Percentiles rank a stretch among this genome's conserved stretches.
Conservation (phyloP, 2,888 invertebrate species). For the Agrochola lychnidis region DNA sequence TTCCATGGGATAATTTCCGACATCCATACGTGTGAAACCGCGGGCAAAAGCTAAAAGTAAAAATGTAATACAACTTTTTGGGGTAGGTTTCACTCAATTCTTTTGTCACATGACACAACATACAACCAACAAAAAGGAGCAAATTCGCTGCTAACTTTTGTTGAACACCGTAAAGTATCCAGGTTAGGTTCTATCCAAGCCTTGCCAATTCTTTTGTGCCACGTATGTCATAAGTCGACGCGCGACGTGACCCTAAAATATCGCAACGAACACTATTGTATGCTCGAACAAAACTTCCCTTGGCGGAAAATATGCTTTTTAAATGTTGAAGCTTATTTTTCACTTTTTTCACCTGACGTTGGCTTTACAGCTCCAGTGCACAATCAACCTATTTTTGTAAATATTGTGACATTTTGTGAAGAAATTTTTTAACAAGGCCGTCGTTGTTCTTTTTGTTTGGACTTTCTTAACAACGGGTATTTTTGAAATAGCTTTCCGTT, state of each 20-base stretch:
- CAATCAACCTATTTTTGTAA: conserved; percentile 40
- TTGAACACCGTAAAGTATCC: conserved; percentile 22
- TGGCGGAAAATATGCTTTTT: conserved; percentile 51
- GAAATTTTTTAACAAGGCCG: conserved; percentile 23
- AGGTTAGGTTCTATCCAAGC: conserved; percentile 40
- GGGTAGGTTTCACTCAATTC: neutral
- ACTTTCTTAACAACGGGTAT: conserved; percentile 21
- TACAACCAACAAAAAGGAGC: neutral
- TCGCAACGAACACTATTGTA: conserved; percentile 57
- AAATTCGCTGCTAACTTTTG: conserved; percentile 29
- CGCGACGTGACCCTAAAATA: conserved; percentile 56
- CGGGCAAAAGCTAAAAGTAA: neutral
- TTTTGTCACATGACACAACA: neutral
- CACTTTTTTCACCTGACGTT: conserved; percentile 39
- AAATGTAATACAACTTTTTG: neutral
- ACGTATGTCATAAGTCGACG: conserved; percentile 52
- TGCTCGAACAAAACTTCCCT: conserved; percentile 49
- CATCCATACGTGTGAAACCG: neutral
- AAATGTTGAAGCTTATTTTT: conserved; percentile 52
- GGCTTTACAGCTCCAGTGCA: conserved; percentile 24
- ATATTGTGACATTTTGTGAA: conserved; percentile 29
- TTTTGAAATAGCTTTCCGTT: conserved; percentile 5
- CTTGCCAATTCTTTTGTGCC: conserved; percentile 46
- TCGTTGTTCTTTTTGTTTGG: neutral
- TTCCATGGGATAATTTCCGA: neutral